Evolutionary conservation across 2,797 vertebrate genomes (phyloP).

Genomic region (Anas flavirostris): DNA sequence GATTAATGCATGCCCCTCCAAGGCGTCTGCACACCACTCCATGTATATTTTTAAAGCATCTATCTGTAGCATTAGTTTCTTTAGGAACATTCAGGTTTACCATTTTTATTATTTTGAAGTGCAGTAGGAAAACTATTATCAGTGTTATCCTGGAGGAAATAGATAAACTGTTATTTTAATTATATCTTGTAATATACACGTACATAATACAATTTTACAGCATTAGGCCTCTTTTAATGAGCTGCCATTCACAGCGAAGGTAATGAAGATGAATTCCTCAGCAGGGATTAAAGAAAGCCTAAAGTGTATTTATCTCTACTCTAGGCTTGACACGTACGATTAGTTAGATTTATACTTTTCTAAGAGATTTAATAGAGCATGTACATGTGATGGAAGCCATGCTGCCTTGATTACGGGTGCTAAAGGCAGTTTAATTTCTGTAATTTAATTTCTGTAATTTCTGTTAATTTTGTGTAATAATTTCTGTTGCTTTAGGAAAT

Average conservation of each 20-base stretch:
- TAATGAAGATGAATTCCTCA: neutral
- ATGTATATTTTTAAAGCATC: neutral
- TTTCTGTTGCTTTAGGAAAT: neutral
- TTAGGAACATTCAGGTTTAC: neutral
- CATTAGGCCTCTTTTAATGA: neutral
- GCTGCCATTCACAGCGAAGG: neutral
- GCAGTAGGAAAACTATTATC: neutral
- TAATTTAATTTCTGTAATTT: too few relatives aligned
- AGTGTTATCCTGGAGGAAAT: neutral
- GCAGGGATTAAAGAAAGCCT: neutral
- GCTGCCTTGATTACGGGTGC: neutral
- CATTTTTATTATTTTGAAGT: neutral
- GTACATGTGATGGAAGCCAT: neutral
- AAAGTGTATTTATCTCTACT: neutral
- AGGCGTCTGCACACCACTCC: neutral
- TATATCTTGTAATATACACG: neutral
- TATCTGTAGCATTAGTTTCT: neutral
- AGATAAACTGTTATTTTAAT: neutral
- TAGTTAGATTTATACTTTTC: neutral
- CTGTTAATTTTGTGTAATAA: neutral
- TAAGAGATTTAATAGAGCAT: neutral
- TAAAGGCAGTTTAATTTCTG: neutral
- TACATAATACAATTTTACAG: neutral
- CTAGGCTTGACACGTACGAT: neutral
- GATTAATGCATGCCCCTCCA: neutral